Conservation (phyloP, 2,113 vertebrate species). For the Arvicanthis niloticus region DNA sequence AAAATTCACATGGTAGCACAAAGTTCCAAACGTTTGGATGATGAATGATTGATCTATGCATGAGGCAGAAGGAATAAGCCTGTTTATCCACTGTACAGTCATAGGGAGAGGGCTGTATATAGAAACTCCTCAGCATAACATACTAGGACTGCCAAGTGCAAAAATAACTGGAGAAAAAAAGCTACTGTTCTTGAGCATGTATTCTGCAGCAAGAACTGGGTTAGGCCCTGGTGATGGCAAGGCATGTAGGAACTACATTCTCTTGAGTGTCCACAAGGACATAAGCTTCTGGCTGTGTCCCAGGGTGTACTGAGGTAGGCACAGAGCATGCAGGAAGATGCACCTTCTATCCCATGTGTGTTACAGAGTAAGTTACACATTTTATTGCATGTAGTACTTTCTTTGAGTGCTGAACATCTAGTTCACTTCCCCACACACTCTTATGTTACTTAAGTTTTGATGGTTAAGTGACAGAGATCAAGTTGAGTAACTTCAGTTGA, state of each 20-base stretch:
- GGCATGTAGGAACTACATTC: neutral
- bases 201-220: neutral
- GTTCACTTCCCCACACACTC: neutral
- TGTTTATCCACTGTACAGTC: neutral
- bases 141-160: neutral
- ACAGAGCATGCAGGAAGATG: neutral
- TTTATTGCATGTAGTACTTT: neutral
- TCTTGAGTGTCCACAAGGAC: neutral
- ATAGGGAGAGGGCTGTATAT: neutral
- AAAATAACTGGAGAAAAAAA: neutral
- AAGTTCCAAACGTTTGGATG: neutral
- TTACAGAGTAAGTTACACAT: neutral
- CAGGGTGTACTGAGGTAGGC: neutral
- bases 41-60: neutral
- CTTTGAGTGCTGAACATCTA: neutral
- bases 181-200: neutral
- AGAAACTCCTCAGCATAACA: neutral
- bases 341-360: neutral
- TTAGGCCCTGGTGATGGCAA: neutral
- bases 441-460: neutral
- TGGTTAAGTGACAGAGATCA: constrained; percentile 30
- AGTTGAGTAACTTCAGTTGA: neutral
- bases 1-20: neutral
- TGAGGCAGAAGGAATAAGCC: neutral
- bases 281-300: neutral